phyloP scores from a whole-genome alignment of 2,797 vertebrate species.

The Urosaurus nigricauda region DNA sequence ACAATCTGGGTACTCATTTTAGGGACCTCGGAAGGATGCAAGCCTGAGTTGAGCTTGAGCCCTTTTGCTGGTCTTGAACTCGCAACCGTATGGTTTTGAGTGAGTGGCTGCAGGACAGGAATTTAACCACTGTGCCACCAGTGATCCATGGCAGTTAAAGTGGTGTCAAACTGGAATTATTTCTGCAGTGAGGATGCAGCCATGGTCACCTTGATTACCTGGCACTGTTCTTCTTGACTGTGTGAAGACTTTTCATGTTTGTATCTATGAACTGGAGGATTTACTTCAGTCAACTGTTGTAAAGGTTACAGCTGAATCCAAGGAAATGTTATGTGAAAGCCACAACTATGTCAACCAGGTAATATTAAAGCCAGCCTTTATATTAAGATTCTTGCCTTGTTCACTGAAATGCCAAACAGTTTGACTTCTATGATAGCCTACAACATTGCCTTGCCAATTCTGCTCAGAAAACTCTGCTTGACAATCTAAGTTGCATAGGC shows the following conservation, averaged over 20 bases:
- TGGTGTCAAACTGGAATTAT: no score
- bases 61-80: no score
- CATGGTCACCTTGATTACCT: background rate
- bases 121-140: no score
- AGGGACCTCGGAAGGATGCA: no score
- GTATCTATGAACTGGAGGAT: background rate
- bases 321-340: background rate
- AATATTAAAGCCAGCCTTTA: background rate
- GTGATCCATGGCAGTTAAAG: no score
- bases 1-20: no score
- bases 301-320: background rate
- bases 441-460: fast-evolving
- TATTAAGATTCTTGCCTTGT: background rate
- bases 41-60: no score
- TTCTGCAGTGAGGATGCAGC: no score
- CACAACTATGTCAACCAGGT: no score
- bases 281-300: background rate
- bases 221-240: background rate
- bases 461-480: background rate
- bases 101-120: no score
- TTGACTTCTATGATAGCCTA: background rate
- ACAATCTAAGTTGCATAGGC: constrained; percentile 24
- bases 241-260: constrained; percentile 1
- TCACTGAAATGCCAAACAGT: fast-evolving
- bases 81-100: no score